Conservation (phyloP, 2,113 vertebrate species). For the Lasiurus cinereus region DNA sequence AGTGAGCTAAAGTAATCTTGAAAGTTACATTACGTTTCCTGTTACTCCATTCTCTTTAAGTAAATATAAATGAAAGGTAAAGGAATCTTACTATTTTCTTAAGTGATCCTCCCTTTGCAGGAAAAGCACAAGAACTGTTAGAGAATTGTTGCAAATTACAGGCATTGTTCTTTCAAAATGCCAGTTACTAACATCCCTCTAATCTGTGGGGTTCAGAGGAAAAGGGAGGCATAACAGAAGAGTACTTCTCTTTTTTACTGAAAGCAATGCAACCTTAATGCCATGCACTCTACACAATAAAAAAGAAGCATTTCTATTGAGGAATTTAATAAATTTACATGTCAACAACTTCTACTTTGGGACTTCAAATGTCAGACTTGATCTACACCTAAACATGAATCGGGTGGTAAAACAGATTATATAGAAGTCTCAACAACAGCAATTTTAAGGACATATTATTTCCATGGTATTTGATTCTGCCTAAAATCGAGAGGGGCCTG, state of each 20-base stretch:
- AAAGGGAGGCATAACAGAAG: not conserved
- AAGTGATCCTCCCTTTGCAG: slow-evolving; percentile 56
- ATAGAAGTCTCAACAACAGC: not conserved
- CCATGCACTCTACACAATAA: not conserved
- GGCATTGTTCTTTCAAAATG: slow-evolving; percentile 49
- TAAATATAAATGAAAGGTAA: slow-evolving; percentile 68
- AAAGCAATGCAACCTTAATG: slow-evolving; percentile 4
- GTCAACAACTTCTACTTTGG: not conserved
- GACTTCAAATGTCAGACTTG: not conserved
- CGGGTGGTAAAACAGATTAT: not conserved
- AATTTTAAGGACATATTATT: not conserved
- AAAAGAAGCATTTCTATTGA: not conserved
- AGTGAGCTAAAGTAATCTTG: slow-evolving; percentile 55
- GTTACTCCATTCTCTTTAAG: slow-evolving; percentile 8
- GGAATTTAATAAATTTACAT: not conserved
- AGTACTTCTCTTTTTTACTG: not conserved
- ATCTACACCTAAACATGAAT: not conserved
- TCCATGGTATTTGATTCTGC: not conserved
- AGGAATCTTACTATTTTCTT: slow-evolving; percentile 61
- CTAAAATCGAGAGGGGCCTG: not conserved
- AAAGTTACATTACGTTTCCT: slow-evolving; percentile 69
- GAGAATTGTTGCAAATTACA: slow-evolving; percentile 50
- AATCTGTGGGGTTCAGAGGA: not conserved
- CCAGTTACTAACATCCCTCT: slow-evolving; percentile 27
- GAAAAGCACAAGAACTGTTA: not conserved